phyloP scores from a whole-genome alignment of 2,113 vertebrate genomes.

The Pseudorectes ferrugineus region DNA sequence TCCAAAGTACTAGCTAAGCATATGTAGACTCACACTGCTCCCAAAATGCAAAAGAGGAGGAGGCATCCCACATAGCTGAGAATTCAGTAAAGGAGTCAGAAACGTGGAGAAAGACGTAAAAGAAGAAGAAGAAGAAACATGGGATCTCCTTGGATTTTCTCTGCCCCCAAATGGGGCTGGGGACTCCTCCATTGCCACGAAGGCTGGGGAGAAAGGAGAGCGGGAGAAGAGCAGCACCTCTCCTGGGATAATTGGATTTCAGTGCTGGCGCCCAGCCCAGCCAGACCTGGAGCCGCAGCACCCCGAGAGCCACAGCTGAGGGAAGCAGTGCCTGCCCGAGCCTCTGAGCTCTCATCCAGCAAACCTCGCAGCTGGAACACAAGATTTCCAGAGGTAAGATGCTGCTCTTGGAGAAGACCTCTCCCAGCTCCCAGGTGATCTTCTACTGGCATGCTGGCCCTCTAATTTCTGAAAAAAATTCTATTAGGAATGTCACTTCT shows the following conservation, averaged over 20 bases:
- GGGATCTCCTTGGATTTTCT: neutral
- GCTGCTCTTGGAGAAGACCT: neutral
- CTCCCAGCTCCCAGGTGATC: neutral
- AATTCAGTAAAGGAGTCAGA: neutral
- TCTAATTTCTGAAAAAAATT: neutral
- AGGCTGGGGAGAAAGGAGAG: neutral
- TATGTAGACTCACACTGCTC: neutral
- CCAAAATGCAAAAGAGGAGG: neutral
- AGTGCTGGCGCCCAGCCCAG: neutral
- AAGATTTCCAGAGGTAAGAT: neutral
- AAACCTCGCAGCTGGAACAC: neutral
- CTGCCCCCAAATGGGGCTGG: rapidly evolving
- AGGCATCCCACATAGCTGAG: neutral
- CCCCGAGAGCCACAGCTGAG: rapidly evolving
- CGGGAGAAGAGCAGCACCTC: rapidly evolving
- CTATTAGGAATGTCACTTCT: neutral
- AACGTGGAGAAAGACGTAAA: rapidly evolving
- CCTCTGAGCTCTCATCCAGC: neutral
- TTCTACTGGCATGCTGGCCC: neutral
- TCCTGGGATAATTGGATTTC: neutral
- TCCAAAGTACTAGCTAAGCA: neutral
- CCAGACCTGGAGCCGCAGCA: neutral
- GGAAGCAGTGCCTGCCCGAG: neutral
- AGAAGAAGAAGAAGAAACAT: neutral
- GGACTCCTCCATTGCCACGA: neutral